phyloP scores from a whole-genome alignment of 2,888 invertebrate species.

The Linyphia triangularis region DNA sequence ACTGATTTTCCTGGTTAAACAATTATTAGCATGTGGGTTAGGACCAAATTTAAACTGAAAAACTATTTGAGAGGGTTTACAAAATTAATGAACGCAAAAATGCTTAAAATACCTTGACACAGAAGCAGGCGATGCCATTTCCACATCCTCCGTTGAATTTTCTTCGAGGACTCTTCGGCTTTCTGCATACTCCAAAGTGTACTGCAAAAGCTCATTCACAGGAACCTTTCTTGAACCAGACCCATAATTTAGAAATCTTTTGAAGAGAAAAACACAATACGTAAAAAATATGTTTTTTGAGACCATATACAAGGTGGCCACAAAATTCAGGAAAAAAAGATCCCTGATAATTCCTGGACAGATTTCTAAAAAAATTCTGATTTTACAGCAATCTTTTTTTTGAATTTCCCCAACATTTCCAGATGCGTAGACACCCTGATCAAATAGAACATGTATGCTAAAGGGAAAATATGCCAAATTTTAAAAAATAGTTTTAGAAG shows the following conservation, averaged over 20 bases:
- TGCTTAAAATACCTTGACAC: constrained; percentile 63
- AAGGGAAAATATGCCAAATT: too few species aligned
- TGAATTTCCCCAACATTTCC: too few species aligned
- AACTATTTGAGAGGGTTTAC: neutral
- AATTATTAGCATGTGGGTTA: neutral
- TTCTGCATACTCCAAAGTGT: constrained; percentile 80
- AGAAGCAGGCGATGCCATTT: constrained; percentile 80
- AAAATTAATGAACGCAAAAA: neutral
- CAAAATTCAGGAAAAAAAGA: too few species aligned
- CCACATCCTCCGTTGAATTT: constrained; percentile 78
- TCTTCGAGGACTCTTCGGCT: constrained; percentile 73
- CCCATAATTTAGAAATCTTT: constrained; percentile 80
- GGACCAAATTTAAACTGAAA: neutral
- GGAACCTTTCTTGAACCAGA: constrained; percentile 80
- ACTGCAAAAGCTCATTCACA: constrained; percentile 80
- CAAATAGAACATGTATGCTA: too few species aligned
- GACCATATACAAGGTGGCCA: too few species aligned
- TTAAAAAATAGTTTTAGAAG: too few species aligned
- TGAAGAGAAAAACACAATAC: neutral
- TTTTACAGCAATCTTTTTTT: too few species aligned
- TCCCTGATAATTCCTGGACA: too few species aligned
- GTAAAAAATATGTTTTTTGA: neutral
- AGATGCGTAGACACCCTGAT: too few species aligned
- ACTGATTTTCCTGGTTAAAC: neutral
- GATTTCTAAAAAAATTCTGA: too few species aligned